Evolutionary conservation across 2,113 vertebrate genomes (phyloP), one percentile per base, ranked within the genome.

Genomic region (Hypanus sabinus): DNA sequence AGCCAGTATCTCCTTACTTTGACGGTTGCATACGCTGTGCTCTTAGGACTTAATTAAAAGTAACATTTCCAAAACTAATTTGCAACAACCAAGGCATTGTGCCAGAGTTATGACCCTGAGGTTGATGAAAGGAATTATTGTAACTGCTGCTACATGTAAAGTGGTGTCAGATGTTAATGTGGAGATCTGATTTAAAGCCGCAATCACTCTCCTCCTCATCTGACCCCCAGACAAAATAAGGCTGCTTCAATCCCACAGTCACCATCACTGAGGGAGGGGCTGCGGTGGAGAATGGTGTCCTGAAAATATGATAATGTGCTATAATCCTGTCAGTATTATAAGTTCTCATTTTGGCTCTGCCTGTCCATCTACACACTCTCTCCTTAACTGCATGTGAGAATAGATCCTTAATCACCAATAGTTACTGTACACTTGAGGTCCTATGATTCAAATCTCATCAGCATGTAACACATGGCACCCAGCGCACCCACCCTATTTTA

Each of bases 161-260:
- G 62, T 70, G 88, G 88, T 91, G 88, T 91, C 88, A 91, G 62
- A 92, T 92, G 62, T 91, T 91, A 33, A n/a, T 46, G 62, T 92
- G 90, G n/a, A 24, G 65, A 68, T 92, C 65, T 71, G 46, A 92
- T 73, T 70, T 71, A 92, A 92, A 92, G n/a, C 68, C 46, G 65
- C 36, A 46, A 0, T 71, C 18, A 24, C 88, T 70, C 60, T 9
- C 8, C 68, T 20, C 33, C 57, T 9, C 71, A 20, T 24, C 22
- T 24, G 5, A 24, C 85, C 80, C 85, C 83, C 33, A 18, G 20
- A n/a, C 88, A 91, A 91, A 91, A 30, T 62, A 33, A 71, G 36
- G 22, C 22, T 46, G 36, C 24, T 5, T 20, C 90, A 71, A 27
- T 62, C 85, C 55, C 85, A 33, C 4, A 3, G 55, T 30, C 55